Conservation (phyloP, 2,888 invertebrate genomes). For the Agrochola lychnidis region DNA sequence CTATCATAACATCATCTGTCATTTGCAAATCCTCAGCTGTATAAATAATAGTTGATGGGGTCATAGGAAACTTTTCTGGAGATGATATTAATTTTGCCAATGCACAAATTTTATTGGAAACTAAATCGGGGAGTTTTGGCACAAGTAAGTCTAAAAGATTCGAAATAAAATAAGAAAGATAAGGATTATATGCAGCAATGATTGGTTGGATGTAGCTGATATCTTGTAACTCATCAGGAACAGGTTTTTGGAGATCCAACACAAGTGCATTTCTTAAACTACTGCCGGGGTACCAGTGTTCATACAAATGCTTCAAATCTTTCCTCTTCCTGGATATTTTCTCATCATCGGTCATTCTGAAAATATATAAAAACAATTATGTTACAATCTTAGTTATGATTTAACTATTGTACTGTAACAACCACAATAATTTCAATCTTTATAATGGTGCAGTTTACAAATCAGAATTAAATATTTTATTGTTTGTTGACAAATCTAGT, state of each 20-base stretch:
- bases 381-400: background rate
- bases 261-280: constrained; percentile 75
- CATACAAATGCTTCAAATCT: constrained; percentile 78
- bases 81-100: constrained; percentile 82
- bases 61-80: constrained; percentile 73
- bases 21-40: constrained; percentile 84
- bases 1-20: constrained; percentile 56
- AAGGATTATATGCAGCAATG: constrained; percentile 83
- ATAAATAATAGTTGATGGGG: constrained; percentile 79
- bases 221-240: constrained; percentile 79
- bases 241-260: constrained; percentile 79
- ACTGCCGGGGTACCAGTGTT: constrained; percentile 85
- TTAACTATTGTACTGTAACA: too few relatives aligned
- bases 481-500: too few relatives aligned
- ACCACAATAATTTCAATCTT: background rate
- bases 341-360: constrained; percentile 71
- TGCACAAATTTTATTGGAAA: constrained; percentile 75
- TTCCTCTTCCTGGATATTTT: constrained; percentile 73
- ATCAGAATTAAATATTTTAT: background rate
- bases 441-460: background rate
- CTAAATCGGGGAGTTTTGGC: constrained; percentile 76
- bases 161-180: constrained; percentile 80
- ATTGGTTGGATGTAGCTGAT: constrained; percentile 82
- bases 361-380: constrained; percentile 57
- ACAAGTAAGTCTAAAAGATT: constrained; percentile 79